These are phyloP conservation scores for Linnaemya vulpina DNA, from an alignment of 2,888 invertebrate genomes.

Conservation along the genomic window DNA sequence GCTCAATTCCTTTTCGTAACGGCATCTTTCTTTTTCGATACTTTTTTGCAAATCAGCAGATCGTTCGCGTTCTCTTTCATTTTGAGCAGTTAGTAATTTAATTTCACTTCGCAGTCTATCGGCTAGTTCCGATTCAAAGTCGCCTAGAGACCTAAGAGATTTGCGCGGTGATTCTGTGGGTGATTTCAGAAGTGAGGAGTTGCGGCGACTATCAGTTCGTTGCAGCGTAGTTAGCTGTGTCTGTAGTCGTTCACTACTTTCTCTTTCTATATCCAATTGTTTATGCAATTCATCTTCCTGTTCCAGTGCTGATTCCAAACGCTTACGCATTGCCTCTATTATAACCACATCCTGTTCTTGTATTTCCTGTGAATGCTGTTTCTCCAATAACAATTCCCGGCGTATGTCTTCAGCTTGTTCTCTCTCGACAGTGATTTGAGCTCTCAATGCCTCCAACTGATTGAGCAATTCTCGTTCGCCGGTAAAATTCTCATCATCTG, in stretches of 20 bases:
- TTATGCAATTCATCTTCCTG: constrained; percentile 87
- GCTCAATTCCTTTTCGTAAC: constrained; percentile 81
- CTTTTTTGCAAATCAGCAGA: constrained; percentile 83
- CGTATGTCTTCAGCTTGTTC: constrained; percentile 84
- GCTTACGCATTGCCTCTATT: constrained; percentile 86
- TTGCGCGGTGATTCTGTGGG: constrained; percentile 82
- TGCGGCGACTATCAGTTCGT: constrained; percentile 80
- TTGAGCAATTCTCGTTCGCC: constrained; percentile 80
- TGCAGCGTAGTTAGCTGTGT: constrained; percentile 82
- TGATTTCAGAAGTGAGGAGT: constrained; percentile 79
- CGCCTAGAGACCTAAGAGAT: constrained; percentile 77
- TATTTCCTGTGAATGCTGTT: constrained; percentile 84
- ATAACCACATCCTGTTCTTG: constrained; percentile 87
- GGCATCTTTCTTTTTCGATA: constrained; percentile 83
- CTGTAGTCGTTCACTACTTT: constrained; percentile 84
- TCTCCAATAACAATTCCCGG: constrained; percentile 85
- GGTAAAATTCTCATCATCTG: constrained; percentile 81
- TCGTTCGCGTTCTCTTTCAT: constrained; percentile 84
- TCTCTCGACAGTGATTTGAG: constrained; percentile 78
- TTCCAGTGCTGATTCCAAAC: constrained; percentile 86
- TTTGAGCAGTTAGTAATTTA: constrained; percentile 84
- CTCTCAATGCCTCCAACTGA: constrained; percentile 78
- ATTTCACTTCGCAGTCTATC: constrained; percentile 84
- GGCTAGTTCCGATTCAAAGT: constrained; percentile 83
- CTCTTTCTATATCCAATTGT: constrained; percentile 84